Base-by-base conservation (phyloP, 2,888 invertebrate genomes). In the Eupithecia pulchellata region DNA sequence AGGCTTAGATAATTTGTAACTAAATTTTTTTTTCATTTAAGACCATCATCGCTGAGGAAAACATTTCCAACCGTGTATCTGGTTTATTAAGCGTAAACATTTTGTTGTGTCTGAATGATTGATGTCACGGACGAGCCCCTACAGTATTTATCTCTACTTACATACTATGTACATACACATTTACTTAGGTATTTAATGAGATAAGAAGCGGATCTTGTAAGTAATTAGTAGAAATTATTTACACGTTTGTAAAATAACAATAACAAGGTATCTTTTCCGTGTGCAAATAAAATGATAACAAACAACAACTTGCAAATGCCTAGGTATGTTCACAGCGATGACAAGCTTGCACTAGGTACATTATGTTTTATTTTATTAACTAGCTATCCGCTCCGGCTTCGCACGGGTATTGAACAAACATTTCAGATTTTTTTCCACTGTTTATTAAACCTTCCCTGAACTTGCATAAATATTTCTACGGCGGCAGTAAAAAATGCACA, bases 61-160 rank as follows among this genome's bases (percentile, higher is more conserved):
- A 29, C 17, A 60, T 61, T 32, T 34, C 34, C 32, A 9, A 36
- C 61, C 61, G 4, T 60, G 61, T 34, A 20, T 61, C 17, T 29
- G 8, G 14, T 20, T 20, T 25, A n/a, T 61, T 20, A 39, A 78
- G 84, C 82, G 87, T 88, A 86, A 87, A 89, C 85, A 89, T 83
- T 64, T 89, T 91, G 89, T 92, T 84, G 92, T 91, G 90, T 90
- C 76, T 83, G 86, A 86, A 85, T 86, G 86, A 90, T 88, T 86
- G 90, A 91, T 92, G 93, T 94, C 93, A 94, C 78, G 93, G 93
- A 89, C 93, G 92, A 93, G 93, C 93, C 93, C 91, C 93, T 90
- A 61, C 71, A 68, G 76, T 90, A n/a, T n/a, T n/a, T 93, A 92
- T 93, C 91, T 70, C 69, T 34, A 42, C 27, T 11, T 42, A 42